Conservation (phyloP, 1,140 invertebrate genomes). For the Sitobion miscanthi region DNA sequence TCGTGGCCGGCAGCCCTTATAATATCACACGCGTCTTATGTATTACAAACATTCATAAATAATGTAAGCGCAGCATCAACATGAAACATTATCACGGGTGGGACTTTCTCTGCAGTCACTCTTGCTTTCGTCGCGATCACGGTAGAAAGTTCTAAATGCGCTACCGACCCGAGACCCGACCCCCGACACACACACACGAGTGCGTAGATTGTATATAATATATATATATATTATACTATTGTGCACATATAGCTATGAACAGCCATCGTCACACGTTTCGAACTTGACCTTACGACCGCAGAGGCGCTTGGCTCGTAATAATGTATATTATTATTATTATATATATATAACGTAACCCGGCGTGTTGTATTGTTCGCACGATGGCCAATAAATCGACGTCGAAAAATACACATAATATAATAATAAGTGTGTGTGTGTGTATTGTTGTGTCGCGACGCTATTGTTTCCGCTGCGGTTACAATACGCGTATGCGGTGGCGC, state of each 20-base stretch:
- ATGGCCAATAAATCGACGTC: background rate
- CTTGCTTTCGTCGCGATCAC: slow-evolving; percentile 36
- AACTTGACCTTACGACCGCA: slow-evolving; percentile 35
- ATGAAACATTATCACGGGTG: background rate
- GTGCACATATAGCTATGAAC: background rate
- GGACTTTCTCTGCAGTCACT: slow-evolving; percentile 25
- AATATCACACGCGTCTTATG: background rate
- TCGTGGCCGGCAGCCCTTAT: background rate
- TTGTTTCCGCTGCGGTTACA: background rate
- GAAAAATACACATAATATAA: background rate
- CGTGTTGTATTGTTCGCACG: background rate
- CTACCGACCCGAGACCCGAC: background rate
- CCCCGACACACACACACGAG: background rate
- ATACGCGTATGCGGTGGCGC: background rate
- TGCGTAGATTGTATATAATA: background rate
- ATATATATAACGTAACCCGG: background rate
- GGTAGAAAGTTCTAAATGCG: slow-evolving; percentile 27
- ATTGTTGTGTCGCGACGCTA: background rate
- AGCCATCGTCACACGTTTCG: background rate
- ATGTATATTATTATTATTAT: background rate
- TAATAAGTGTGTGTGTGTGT: background rate
- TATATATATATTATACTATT: background rate
- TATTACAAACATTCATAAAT: background rate
- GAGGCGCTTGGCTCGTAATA: slow-evolving; percentile 3
- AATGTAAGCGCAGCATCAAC: background rate